Conservation (phyloP, 2,797 vertebrate genomes). For the Apogon hyalosoma region DNA sequence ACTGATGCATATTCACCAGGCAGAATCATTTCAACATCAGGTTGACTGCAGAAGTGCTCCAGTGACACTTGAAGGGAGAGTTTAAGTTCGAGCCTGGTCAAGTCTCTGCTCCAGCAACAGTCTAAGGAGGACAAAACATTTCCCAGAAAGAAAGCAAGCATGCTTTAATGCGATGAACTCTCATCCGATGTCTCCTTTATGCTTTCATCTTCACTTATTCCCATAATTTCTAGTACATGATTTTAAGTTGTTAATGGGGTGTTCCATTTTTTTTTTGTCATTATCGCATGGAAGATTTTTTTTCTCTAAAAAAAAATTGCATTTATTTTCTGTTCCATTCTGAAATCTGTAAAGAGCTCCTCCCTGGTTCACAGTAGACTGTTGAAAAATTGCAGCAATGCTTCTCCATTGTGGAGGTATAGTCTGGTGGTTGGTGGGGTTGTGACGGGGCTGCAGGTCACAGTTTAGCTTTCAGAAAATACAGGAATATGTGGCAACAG, state of each 20-base stretch:
- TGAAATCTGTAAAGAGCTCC: slow-evolving; percentile 49
- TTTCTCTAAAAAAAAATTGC: slow-evolving; percentile 47
- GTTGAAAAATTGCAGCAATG: slow-evolving; percentile 67
- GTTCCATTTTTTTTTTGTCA: slow-evolving; percentile 21
- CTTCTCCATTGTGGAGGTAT: slow-evolving; percentile 52
- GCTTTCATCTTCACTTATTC: slow-evolving; percentile 34
- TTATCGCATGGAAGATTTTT: slow-evolving; percentile 19
- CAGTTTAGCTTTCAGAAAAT: slow-evolving; percentile 63
- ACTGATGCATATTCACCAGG: slow-evolving; percentile 65
- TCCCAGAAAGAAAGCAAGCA: slow-evolving; percentile 20
- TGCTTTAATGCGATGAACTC: slow-evolving; percentile 28
- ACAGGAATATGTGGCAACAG: slow-evolving; percentile 64
- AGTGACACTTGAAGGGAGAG: slow-evolving; percentile 44
- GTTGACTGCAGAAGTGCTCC: slow-evolving; percentile 47
- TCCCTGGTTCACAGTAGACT: slow-evolving; percentile 75
- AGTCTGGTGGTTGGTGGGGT: slow-evolving; percentile 35
- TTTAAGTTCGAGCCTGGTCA: slow-evolving; percentile 43
- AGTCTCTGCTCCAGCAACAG: slow-evolving; percentile 56
- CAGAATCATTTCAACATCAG: slow-evolving; percentile 36
- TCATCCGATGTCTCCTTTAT: slow-evolving; percentile 38
- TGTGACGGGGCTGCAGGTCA: slow-evolving; percentile 54
- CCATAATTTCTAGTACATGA: slow-evolving; percentile 24
- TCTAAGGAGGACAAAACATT: slow-evolving; percentile 30
- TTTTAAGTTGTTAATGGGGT: slow-evolving; percentile 21
- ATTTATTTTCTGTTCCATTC: slow-evolving; percentile 58